phyloP scores from a whole-genome alignment of 1,140 invertebrate genomes.

The Sitodiplosis mosellana region DNA sequence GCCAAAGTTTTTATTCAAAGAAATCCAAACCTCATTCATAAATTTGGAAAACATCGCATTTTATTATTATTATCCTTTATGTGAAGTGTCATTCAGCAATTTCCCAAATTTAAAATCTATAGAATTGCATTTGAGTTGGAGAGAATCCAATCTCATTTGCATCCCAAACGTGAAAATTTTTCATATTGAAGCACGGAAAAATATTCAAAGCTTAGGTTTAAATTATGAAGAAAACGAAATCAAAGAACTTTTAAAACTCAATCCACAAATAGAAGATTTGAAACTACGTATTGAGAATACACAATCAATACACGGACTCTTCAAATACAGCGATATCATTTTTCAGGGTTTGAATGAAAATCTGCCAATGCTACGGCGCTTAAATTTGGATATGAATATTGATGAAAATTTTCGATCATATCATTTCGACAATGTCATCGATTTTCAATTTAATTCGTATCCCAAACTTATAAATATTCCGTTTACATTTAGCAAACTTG shows the following conservation, averaged over 20 bases:
- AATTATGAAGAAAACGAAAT: neutral
- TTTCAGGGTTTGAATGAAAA: neutral
- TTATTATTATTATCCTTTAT: neutral
- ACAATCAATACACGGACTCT: too few relatives aligned
- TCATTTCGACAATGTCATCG: neutral
- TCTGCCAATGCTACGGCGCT: neutral
- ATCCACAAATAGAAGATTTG: neutral
- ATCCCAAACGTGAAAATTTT: neutral
- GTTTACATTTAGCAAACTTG: neutral
- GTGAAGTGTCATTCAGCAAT: neutral
- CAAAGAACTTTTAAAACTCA: neutral
- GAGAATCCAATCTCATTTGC: neutral
- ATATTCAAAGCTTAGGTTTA: too few relatives aligned
- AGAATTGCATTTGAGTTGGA: neutral
- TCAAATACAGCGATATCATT: too few relatives aligned
- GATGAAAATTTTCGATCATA: neutral
- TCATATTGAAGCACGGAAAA: too few relatives aligned
- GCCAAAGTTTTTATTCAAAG: neutral
- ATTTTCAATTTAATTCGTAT: neutral
- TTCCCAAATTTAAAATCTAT: neutral
- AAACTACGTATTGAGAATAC: neutral
- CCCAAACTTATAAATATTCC: neutral
- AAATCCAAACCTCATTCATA: neutral
- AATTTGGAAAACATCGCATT: neutral
- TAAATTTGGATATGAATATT: neutral